Evolutionary conservation across 2,888 invertebrate genomes (phyloP), one percentile per base, ranked within the genome.

Genomic region (Melinopterus prodromus): DNA sequence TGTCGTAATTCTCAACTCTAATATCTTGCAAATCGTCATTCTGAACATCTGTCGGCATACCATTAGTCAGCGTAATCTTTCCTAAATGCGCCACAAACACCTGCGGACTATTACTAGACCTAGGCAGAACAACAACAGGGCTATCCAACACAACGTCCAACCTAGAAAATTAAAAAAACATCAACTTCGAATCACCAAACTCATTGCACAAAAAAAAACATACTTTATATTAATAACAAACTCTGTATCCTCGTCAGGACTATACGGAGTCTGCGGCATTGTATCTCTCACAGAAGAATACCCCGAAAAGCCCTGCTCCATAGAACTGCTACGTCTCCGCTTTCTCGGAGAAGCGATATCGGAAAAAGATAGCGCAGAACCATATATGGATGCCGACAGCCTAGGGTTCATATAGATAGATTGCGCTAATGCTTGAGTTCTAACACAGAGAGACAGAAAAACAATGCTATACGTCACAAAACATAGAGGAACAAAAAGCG

Each of bases 21-120:
- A 85, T 82, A 26, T 87, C 87, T 6, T 81, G 79, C 15, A 81
- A 80, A 80, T 84, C 85, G 37, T 85, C 85, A 38, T 79, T 82
- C 6, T 83, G 79, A 78, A 80, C 70, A 76, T 82, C 82, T 77
- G 83, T 77, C 78, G 88, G 85, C 81, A 89, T 89, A 35, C 85
- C 89, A 85, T 92, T 90, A 9, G 82, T 87, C 80, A 93, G 90
- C 36, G 94, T 93, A 88, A 98, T 98, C 88, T 96, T 95, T 70
- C 98, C 98, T 83, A 99, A 92, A 91, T 98, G 98, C 15, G 97
- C 97, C 70, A 98, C 96, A 84, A 98, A 92, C 78, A 98, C 97
- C 87, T 97, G 94, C 12, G 93, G 87, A 88, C 97, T 97, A 84
- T 92, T 92, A 38, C 94, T 92, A 9, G 93, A 92, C 82, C 96